These are phyloP conservation scores for Gadopsis bispinosus DNA, from an alignment of 2,797 vertebrate species.

Conservation along the genomic window DNA sequence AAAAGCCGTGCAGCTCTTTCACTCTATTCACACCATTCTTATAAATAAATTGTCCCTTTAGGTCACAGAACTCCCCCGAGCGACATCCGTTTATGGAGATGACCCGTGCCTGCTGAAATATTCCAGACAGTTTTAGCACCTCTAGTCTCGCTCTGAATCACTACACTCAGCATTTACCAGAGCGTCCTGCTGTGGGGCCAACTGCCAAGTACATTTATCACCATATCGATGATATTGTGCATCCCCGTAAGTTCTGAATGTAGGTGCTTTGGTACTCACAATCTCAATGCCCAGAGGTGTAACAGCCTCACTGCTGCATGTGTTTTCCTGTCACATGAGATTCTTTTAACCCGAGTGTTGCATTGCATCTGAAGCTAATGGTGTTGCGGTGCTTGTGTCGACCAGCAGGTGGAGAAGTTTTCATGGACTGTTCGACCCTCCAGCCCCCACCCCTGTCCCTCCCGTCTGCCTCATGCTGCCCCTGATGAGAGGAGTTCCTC, in stretches of 20 bases:
- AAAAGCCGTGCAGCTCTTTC: constrained; percentile 30
- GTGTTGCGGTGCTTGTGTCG: constrained; percentile 17
- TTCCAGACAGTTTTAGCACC: constrained; percentile 62
- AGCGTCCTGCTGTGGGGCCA: constrained; percentile 45
- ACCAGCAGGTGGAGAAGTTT: constrained; percentile 76
- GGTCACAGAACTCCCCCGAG: constrained; percentile 50
- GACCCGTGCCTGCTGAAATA: constrained; percentile 53
- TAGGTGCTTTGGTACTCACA: constrained; percentile 22
- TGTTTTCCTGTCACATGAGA: constrained; percentile 24
- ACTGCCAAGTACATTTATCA: constrained; percentile 62
- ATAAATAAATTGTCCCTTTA: constrained; percentile 58
- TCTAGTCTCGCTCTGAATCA: constrained; percentile 50
- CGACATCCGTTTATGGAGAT: constrained; percentile 62
- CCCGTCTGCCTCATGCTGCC: constrained; percentile 64
- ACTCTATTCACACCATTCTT: constrained; percentile 28
- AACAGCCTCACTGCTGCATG: constrained; percentile 22
- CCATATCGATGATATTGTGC: constrained; percentile 49
- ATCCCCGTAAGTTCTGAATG: constrained; percentile 28
- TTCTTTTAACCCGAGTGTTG: not conserved
- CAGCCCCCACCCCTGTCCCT: constrained; percentile 61
- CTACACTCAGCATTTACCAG: constrained; percentile 63
- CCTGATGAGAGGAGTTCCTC: constrained; percentile 70
- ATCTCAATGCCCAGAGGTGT: constrained; percentile 33
- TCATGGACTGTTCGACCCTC: constrained; percentile 25
- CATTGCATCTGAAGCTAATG: not conserved